These are phyloP conservation scores for Paramuricea clavata DNA, from an alignment of 92 coral and sea anemone species.

Conservation along the genomic window DNA sequence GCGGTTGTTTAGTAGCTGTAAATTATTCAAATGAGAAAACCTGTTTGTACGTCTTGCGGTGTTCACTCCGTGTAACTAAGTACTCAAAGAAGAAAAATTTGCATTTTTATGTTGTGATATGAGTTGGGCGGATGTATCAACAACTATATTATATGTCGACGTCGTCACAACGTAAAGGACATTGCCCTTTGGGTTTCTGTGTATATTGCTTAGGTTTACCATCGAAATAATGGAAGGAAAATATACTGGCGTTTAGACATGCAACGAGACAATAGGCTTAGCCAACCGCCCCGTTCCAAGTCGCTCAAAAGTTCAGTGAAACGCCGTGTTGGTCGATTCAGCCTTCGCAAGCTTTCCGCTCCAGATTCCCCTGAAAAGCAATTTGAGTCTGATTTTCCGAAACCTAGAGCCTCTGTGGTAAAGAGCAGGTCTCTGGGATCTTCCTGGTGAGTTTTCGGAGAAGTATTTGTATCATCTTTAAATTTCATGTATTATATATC, in stretches of 20 bases:
- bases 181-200: background rate
- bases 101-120: background rate
- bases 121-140: conserved; percentile 28
- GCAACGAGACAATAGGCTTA: conserved; percentile 44
- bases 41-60: conserved; percentile 7
- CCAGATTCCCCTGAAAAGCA: background rate
- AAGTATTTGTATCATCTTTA: background rate
- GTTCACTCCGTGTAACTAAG: conserved; percentile 11
- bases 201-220: background rate
- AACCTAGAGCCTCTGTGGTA: background rate
- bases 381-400: background rate
- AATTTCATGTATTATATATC: background rate
- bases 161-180: background rate
- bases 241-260: background rate
- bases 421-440: conserved; percentile 18
- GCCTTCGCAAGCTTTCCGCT: conserved; percentile 21
- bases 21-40: background rate
- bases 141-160: background rate
- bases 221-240: background rate
- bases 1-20: background rate
- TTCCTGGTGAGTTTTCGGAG: background rate
- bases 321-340: conserved; percentile 32
- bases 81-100: background rate
- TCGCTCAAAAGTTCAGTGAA: conserved; percentile 26
- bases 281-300: conserved; percentile 18